phyloP scores from a whole-genome alignment of 2,113 vertebrate species.

The Morone saxatilis region DNA sequence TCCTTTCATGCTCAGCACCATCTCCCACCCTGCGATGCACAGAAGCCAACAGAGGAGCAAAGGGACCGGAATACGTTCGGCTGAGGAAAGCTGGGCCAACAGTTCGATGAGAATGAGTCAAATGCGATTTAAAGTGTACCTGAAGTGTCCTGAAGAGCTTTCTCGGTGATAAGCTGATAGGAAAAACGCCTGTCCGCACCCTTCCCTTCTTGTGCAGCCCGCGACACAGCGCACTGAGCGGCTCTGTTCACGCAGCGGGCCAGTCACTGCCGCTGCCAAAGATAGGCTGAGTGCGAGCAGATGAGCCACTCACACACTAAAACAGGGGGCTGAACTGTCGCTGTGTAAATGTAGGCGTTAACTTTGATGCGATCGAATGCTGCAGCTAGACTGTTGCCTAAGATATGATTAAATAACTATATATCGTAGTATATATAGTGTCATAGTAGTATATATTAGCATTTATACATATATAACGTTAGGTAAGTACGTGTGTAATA shows the following conservation, averaged over 20 bases:
- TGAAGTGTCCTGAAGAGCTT: background rate
- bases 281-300: background rate
- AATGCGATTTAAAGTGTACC: conserved; percentile 20
- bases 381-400: background rate
- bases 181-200: background rate
- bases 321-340: fast-evolving
- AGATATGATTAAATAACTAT: too few species aligned
- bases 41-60: background rate
- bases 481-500: background rate
- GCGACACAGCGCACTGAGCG: background rate
- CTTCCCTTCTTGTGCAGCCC: conserved; percentile 21
- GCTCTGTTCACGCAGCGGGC: too few species aligned
- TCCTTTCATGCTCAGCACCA: conserved; percentile 39
- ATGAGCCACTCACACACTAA: background rate
- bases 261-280: background rate
- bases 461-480: too few species aligned
- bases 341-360: background rate
- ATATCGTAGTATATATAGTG: too few species aligned
- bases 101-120: fast-evolving
- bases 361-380: background rate
- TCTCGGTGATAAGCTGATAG: background rate
- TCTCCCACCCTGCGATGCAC: conserved; percentile 22
- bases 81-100: background rate
- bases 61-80: too few species aligned
- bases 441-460: too few species aligned